A percentile compares a stretch with the other conserved stretches of the same genome.
Evolutionary conservation across 2,888 invertebrate species (phyloP).

Genomic region (Netelia virgata): DNA sequence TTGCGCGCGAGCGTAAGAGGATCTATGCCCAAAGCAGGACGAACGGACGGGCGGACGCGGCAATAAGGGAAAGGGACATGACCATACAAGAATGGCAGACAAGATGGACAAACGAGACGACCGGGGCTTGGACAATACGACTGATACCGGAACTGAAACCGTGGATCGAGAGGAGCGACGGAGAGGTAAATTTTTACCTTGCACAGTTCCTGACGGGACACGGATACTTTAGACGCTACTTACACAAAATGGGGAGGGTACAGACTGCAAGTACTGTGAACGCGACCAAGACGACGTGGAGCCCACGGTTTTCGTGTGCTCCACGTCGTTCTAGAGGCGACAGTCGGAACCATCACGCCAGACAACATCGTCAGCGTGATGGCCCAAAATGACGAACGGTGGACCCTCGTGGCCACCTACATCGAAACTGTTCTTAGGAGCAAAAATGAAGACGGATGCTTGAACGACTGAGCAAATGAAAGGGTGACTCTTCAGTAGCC

Average conservation of each 20-base stretch:
- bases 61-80: too few species aligned
- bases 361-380: neutral
- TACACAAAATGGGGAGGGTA: neutral
- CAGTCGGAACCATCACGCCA: neutral
- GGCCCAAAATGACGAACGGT: neutral
- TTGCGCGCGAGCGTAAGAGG: conserved; percentile 48
- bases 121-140: conserved; percentile 19
- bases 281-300: too few species aligned
- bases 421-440: too few species aligned
- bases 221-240: conserved; percentile 18
- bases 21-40: neutral
- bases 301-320: too few species aligned
- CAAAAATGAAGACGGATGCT: too few species aligned
- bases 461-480: too few species aligned
- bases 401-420: too few species aligned
- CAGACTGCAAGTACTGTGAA: conserved; percentile 19
- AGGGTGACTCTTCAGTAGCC: too few species aligned
- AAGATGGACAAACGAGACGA: too few species aligned
- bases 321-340: too few species aligned
- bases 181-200: conserved; percentile 61
- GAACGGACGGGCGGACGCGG: neutral
- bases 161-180: conserved; percentile 25
- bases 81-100: too few species aligned
- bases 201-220: conserved; percentile 64
- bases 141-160: conserved; percentile 23